Percentiles rank a stretch among this genome's conserved stretches.
These are phyloP conservation scores for Hippoglossus stenolepis DNA, from an alignment of 2,113 vertebrate genomes.

Conservation along the genomic window DNA sequence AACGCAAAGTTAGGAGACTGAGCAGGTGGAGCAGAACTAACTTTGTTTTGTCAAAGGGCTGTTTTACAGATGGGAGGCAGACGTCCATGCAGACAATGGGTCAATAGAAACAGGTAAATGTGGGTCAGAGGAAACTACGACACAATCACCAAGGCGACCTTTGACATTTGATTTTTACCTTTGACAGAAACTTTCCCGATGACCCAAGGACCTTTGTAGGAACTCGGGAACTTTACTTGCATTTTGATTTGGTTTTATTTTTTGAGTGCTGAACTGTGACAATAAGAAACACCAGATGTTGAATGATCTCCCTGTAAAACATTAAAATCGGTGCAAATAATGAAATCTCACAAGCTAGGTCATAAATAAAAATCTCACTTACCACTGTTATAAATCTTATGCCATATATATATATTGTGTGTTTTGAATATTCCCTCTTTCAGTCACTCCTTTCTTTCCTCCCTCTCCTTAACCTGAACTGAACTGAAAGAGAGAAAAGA, in stretches of 20 bases:
- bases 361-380: no score
- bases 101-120: not conserved
- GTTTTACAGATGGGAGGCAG: not conserved
- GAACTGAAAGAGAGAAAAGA: not conserved
- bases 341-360: no score
- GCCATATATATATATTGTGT: not conserved
- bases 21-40: slow-evolving; percentile 23
- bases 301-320: no score
- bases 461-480: not conserved
- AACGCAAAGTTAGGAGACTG: slow-evolving; percentile 7
- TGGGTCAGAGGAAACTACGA: not conserved
- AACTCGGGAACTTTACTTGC: not conserved
- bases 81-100: not conserved
- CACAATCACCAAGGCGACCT: not conserved
- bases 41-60: slow-evolving; percentile 9
- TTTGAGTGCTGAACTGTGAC: not conserved
- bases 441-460: not conserved
- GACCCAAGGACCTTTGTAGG: not conserved
- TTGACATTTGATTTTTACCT: not conserved
- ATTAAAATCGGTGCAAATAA: no score
- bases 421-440: not conserved
- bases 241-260: not conserved
- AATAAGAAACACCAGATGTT: no score
- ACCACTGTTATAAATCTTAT: no score
- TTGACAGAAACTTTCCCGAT: not conserved